Evolutionary conservation across 53 echinoderm and acorn worm species (phyloP).

Genomic region (Paracentrotus lividus): DNA sequence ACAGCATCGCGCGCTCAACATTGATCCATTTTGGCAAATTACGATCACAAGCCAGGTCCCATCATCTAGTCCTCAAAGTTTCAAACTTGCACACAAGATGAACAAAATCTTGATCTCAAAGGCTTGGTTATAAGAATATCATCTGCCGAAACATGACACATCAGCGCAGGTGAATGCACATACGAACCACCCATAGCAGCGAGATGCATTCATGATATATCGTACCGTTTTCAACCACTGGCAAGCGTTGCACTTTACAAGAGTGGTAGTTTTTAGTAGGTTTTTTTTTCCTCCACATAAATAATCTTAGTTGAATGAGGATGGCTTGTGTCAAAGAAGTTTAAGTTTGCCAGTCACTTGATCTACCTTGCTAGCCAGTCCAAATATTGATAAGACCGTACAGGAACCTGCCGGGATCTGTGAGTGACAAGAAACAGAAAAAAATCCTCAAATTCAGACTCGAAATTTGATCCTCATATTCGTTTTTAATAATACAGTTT

Average conservation of each 20-base stretch:
- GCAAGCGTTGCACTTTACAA: background rate
- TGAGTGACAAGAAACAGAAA: background rate
- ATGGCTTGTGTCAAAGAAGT: conserved; percentile 12
- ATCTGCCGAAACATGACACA: background rate
- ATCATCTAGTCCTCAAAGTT: background rate
- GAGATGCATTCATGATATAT: background rate
- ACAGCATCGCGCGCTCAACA: no score
- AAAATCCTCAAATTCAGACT: background rate
- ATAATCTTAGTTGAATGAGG: background rate
- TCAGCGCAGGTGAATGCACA: background rate
- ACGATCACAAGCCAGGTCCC: background rate
- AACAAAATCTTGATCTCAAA: background rate
- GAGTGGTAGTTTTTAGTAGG: background rate
- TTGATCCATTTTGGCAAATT: background rate
- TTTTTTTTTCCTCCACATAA: conserved; percentile 13
- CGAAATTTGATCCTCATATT: background rate
- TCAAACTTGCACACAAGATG: background rate
- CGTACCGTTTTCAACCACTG: conserved; percentile 5
- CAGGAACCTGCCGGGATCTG: conserved; percentile 74
- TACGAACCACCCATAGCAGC: background rate
- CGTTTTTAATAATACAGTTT: no score
- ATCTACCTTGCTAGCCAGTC: conserved; percentile 45
- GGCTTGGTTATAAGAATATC: background rate
- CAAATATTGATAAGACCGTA: conserved; percentile 55
- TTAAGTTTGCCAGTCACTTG: conserved; percentile 34